Evolutionary conservation across 30 jellyfish, hydroid and myxozoan genomes (phyloP).

Genomic region (Turritopsis rubra): DNA sequence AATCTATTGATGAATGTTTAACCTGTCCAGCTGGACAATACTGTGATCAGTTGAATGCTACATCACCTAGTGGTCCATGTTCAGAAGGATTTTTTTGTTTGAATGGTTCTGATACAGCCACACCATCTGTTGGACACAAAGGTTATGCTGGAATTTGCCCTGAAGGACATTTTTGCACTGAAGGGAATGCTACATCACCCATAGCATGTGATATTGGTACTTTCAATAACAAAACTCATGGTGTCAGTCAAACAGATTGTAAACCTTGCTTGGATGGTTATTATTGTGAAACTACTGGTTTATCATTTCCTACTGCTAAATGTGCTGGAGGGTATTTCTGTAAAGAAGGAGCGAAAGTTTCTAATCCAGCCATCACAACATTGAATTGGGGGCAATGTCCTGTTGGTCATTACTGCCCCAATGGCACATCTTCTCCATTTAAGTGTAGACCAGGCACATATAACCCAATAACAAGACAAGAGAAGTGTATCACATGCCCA

Average conservation of each 20-base stretch:
- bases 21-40: constrained; percentile 68
- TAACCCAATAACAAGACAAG: constrained; percentile 46
- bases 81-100: constrained; percentile 72
- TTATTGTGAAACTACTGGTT: constrained; percentile 72
- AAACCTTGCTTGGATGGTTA: constrained; percentile 59
- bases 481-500: constrained; percentile 66
- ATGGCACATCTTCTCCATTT: constrained; percentile 57
- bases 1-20: constrained; percentile 44
- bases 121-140: constrained; percentile 83
- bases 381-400: constrained; percentile 81
- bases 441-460: constrained; percentile 78
- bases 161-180: constrained; percentile 71
- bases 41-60: constrained; percentile 60
- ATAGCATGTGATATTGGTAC: constrained; percentile 85
- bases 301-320: constrained; percentile 77
- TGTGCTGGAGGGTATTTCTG: constrained; percentile 81
- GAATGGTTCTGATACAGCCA: constrained; percentile 82
- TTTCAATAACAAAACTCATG: constrained; percentile 78
- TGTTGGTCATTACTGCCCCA: constrained; percentile 62
- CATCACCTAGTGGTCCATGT: constrained; percentile 83
- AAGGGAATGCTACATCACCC: constrained; percentile 83
- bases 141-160: constrained; percentile 94
- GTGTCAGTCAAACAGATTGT: constrained; percentile 55
- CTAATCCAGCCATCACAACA: constrained; percentile 59
- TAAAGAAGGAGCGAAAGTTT: constrained; percentile 59